Percentiles rank a stretch among this genome's conserved stretches.
phyloP scores from a whole-genome alignment of 1,140 invertebrate species.

The Drosophila ficusphila region DNA sequence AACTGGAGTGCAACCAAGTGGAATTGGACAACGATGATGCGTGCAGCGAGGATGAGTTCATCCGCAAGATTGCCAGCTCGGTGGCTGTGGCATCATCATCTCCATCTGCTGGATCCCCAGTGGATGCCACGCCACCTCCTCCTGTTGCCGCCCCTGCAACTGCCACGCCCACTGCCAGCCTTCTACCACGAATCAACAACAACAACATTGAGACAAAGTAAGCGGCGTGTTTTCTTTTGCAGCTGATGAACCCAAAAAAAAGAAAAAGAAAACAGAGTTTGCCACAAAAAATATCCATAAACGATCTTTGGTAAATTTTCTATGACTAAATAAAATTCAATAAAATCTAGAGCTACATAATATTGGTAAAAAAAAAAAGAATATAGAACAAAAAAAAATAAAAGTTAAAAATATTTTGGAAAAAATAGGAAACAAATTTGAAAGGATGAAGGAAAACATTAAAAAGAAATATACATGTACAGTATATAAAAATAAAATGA shows the following conservation, averaged over 20 bases:
- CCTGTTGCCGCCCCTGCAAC: not conserved
- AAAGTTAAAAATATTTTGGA: not conserved
- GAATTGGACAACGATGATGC: conserved; percentile 88
- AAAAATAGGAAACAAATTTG: too few relatives aligned
- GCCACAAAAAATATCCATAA: not conserved
- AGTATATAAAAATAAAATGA: too few relatives aligned
- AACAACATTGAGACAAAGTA: conserved; percentile 65
- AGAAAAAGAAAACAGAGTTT: conserved; percentile 2
- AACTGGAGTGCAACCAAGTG: conserved; percentile 87
- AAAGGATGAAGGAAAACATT: too few relatives aligned
- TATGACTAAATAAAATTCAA: not conserved
- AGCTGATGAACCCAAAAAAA: too few relatives aligned
- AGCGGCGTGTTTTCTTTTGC: conserved; percentile 42
- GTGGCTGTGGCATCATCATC: conserved; percentile 31
- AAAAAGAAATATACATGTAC: too few relatives aligned
- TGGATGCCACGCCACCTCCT: not conserved
- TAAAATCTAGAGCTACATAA: too few relatives aligned
- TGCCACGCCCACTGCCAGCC: conserved; percentile 12
- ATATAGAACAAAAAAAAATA: too few relatives aligned
- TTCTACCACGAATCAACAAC: conserved; percentile 10
- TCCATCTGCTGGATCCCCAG: too few relatives aligned
- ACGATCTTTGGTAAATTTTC: not conserved
- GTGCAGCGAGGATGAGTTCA: conserved; percentile 85
- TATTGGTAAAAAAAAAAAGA: too few relatives aligned
- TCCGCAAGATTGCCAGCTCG: conserved; percentile 73